Evolutionary conservation across 2,888 invertebrate genomes (phyloP).

Genomic region (Abrostola triplasia): DNA sequence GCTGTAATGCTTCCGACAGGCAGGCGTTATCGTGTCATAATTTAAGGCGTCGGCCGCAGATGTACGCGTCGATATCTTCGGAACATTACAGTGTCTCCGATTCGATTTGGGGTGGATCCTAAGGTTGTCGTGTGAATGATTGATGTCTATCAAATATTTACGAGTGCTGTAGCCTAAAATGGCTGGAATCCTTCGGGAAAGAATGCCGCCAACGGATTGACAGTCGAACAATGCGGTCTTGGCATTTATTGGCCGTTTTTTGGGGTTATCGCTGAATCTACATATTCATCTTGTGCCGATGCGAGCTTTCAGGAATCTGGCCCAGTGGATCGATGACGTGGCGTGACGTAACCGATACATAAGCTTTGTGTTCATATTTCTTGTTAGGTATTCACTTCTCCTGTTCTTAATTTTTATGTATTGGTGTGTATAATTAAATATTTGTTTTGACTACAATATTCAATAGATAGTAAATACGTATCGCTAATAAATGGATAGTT

Average conservation of each 20-base stretch:
- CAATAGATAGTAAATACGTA: no score
- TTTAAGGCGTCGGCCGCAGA: conserved; percentile 64
- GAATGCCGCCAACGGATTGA: conserved; percentile 48
- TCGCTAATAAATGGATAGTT: no score
- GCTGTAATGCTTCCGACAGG: conserved; percentile 57
- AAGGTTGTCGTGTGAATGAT: conserved; percentile 57
- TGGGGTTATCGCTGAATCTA: conserved; percentile 47
- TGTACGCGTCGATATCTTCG: conserved; percentile 60
- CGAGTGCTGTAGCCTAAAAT: conserved; percentile 46
- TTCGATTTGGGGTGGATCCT: conserved; percentile 30
- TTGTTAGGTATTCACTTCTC: conserved; percentile 22
- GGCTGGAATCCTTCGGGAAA: conserved; percentile 50
- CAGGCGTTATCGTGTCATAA: conserved; percentile 70
- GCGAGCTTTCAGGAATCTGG: conserved; percentile 38
- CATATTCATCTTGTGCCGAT: conserved; percentile 53
- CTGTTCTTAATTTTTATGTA: conserved; percentile 12
- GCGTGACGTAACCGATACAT: conserved; percentile 38
- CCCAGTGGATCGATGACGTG: conserved; percentile 43
- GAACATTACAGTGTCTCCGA: conserved; percentile 38
- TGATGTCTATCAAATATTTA: conserved; percentile 64
- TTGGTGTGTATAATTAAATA: background rate
- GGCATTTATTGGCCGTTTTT: conserved; percentile 56
- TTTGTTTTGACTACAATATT: background rate
- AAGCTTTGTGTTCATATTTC: conserved; percentile 22
- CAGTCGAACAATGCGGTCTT: conserved; percentile 54